A percentile compares a stretch with the other conserved stretches of the same genome.
Evolutionary conservation across 2,888 invertebrate species (phyloP).

Genomic region (Hemistola chrysoprasaria): DNA sequence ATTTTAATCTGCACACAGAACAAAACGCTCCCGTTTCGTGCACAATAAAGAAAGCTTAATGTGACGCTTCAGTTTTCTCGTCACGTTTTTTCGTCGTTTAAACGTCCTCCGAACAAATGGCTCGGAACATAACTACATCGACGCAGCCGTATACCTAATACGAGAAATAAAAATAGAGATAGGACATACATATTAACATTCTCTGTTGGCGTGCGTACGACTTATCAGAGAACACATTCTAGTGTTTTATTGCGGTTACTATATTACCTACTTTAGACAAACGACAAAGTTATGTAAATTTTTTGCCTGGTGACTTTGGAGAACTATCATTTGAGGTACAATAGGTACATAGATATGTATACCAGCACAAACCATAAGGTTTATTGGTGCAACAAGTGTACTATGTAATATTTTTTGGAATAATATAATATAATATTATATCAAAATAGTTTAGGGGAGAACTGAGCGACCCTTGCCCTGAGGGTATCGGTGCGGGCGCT

Average conservation of each 20-base stretch:
- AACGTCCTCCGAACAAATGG: slow-evolving; percentile 69
- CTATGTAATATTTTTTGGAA: too few relatives aligned
- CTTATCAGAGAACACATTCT: slow-evolving; percentile 5
- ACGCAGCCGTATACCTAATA: slow-evolving; percentile 47
- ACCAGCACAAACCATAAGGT: too few relatives aligned
- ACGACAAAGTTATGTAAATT: too few relatives aligned
- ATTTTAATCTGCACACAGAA: slow-evolving; percentile 66
- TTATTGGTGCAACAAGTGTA: too few relatives aligned
- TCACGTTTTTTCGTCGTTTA: slow-evolving; percentile 75
- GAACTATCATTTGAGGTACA: too few relatives aligned
- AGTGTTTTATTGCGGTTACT: slow-evolving; percentile 2
- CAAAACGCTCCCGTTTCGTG: slow-evolving; percentile 54
- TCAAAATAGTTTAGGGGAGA: too few relatives aligned
- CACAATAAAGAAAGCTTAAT: slow-evolving; percentile 54
- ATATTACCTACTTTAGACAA: too few relatives aligned
- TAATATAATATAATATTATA: too few relatives aligned
- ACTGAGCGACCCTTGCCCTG: too few relatives aligned
- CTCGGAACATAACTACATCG: slow-evolving; percentile 63
- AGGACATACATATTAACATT: slow-evolving; percentile 27
- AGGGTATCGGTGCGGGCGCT: too few relatives aligned
- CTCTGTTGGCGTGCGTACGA: slow-evolving; percentile 1
- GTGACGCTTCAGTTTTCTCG: slow-evolving; percentile 67
- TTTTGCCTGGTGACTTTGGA: too few relatives aligned
- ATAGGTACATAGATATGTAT: too few relatives aligned
- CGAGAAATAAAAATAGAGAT: slow-evolving; percentile 42